phyloP scores from a whole-genome alignment of 2,797 vertebrate genomes.

The Rousettus madagascariensis region DNA sequence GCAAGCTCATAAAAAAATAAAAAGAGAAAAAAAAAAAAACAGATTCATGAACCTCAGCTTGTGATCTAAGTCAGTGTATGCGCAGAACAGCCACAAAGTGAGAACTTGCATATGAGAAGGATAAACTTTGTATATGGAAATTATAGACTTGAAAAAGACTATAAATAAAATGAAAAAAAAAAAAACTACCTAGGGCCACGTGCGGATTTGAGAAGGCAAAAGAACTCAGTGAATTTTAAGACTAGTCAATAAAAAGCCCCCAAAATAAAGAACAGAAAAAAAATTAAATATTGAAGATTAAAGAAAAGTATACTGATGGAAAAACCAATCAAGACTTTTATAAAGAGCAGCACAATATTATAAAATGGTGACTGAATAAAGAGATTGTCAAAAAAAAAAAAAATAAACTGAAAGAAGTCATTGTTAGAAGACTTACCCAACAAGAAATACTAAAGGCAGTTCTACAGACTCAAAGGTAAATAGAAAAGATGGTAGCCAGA shows the following conservation, averaged over 20 bases:
- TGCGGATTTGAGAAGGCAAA: not conserved
- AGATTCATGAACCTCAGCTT: not conserved
- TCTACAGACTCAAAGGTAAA: not conserved
- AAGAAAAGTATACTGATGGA: not conserved
- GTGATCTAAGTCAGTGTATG: not conserved
- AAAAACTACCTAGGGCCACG: not conserved
- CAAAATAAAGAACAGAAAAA: not conserved
- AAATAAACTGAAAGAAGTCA: not conserved
- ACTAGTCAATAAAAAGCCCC: not conserved
- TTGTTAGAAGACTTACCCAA: not conserved
- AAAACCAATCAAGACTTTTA: not conserved
- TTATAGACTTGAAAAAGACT: not conserved
- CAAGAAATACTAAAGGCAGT: not conserved
- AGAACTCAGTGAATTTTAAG: not conserved
- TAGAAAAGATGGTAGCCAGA: not conserved
- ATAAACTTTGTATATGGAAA: not conserved
- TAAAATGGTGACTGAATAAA: not conserved
- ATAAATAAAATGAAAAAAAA: not conserved
- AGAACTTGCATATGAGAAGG: not conserved
- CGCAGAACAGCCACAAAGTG: not conserved
- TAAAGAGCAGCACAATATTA: not conserved
- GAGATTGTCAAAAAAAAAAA: not conserved
- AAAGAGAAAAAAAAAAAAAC: not conserved
- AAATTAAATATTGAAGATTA: not conserved
- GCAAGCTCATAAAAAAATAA: not conserved